Evolutionary conservation across 2,888 invertebrate genomes (phyloP), one percentile per base, ranked within the genome.

Genomic region (Nemurella pictetii): DNA sequence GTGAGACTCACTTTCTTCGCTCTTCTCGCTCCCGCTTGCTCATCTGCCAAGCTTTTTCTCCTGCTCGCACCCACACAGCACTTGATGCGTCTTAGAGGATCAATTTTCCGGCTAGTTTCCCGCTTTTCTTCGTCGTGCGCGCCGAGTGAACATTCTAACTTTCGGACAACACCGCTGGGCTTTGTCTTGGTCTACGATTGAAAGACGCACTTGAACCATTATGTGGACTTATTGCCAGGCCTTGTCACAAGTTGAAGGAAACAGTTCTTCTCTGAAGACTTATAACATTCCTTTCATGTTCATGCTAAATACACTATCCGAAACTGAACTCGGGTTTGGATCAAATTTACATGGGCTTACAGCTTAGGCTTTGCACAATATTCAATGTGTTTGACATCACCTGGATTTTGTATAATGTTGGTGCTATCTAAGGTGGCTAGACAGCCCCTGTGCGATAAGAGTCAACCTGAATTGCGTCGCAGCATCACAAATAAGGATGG

Each of bases 51-150:
- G 28, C 80, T 20, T 80, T 12, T 30, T 35, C 72, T 82, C 29
- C 82, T 2, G 26, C 82, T 72, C 72, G 27, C 72, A 12, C 82
- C 72, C 29, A 20, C 9, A 55, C 82, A 55, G 55, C 82, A 82
- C 82, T 36, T 82, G 82, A 82, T 55, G 55, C 55, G 82, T 55
- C 82, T 82, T 82, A 29, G 26, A 82, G 82, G 82, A 82, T 82
- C 82, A 82, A 82, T 82, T 82, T 82, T 72, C 82, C 82, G 55
- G 55, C 82, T 82, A 55, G 82, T 82, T 82, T 78, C 78, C 78
- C 30, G 28, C 82, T 55, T 72, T 82, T 82, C 82, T 82, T 82
- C 35, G n/a, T 82, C 82, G 25, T 15, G 55, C 82, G 55, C 36
- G 55, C 55, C 29, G 55, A 82, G 82, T 78, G 55, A 82, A 82